Percentiles rank a stretch among this genome's conserved stretches.
Evolutionary conservation across 2,113 vertebrate species (phyloP).

Genomic region (Oreochromis tanganicae): DNA sequence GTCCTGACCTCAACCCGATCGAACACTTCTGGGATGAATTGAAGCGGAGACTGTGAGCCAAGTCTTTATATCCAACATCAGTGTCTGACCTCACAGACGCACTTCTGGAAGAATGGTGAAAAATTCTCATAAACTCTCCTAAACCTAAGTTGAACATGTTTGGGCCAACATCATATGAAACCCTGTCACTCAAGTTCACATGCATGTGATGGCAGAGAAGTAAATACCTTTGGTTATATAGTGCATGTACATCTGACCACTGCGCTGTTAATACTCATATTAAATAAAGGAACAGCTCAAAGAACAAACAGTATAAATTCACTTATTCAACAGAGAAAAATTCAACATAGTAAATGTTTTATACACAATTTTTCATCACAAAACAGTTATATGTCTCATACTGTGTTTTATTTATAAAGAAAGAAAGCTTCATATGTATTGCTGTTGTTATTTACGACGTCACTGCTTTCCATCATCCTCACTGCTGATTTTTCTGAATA

Average conservation of each 20-base stretch:
- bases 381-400: neutral
- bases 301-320: neutral
- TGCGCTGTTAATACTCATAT: neutral
- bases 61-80: neutral
- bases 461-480: neutral
- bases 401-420: neutral
- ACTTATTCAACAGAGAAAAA: neutral
- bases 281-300: neutral
- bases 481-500: neutral
- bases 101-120: neutral
- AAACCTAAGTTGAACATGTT: neutral
- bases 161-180: neutral
- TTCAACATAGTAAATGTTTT: neutral
- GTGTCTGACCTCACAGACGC: neutral
- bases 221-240: neutral
- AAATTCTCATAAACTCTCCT: neutral
- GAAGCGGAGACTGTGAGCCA: accelerated
- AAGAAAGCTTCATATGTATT: neutral
- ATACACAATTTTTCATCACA: neutral
- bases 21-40: neutral
- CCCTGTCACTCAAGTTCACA: neutral
- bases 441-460: neutral
- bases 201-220: neutral
- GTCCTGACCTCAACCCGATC: neutral
- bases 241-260: neutral